Conservation (phyloP, 2,888 invertebrate species). For the Mongoloraphidia duomilia region DNA sequence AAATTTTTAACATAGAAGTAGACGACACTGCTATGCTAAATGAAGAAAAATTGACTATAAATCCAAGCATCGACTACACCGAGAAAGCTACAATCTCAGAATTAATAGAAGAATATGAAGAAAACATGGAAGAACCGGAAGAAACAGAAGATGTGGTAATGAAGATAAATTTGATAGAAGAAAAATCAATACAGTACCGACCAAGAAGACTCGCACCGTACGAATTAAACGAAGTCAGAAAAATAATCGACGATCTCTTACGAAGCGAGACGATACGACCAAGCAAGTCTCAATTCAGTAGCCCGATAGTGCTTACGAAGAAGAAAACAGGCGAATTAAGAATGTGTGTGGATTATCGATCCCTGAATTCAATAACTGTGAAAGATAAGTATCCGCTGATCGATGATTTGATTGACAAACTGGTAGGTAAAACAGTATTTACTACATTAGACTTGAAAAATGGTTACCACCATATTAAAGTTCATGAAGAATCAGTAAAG, state of each 20-base stretch:
- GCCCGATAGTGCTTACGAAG: not conserved
- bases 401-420: not conserved
- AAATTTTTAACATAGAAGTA: no score
- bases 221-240: conserved; percentile 5
- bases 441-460: not conserved
- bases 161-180: not conserved
- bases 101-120: not conserved
- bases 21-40: no score
- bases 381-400: not conserved
- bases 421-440: not conserved
- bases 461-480: conserved; percentile 12
- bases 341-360: not conserved
- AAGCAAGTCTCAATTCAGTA: conserved; percentile 11
- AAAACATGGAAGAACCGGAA: no score
- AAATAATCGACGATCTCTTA: conserved; percentile 9
- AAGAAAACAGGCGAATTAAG: not conserved
- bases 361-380: not conserved
- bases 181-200: not conserved
- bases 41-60: not conserved
- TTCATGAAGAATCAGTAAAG: conserved; percentile 12
- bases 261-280: conserved; percentile 9
- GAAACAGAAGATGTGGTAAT: no score
- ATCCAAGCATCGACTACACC: not conserved
- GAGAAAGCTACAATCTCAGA: not conserved
- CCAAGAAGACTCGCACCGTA: conserved; percentile 8